phyloP scores from a whole-genome alignment of 2,797 vertebrate genomes.

The Crenichthys baileyi region DNA sequence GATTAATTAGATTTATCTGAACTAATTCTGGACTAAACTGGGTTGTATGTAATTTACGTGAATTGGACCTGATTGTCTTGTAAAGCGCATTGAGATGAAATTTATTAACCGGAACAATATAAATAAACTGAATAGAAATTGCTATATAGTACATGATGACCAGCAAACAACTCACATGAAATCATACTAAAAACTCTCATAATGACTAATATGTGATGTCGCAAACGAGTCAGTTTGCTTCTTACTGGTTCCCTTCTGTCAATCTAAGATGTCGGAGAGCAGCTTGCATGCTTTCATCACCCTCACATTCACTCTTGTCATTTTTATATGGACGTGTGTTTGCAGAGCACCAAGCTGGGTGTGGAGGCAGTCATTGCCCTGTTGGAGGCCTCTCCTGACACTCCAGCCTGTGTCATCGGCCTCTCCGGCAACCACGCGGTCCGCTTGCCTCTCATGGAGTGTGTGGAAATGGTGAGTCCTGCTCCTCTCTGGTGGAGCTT shows the following conservation, averaged over 20 bases:
- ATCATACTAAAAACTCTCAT: background rate
- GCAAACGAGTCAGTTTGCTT: background rate
- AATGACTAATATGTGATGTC: background rate
- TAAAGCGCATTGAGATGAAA: background rate
- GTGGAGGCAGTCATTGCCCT: conserved; percentile 94
- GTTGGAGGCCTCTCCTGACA: conserved; percentile 90
- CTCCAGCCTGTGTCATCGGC: conserved; percentile 91
- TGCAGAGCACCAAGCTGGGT: conserved; percentile 94
- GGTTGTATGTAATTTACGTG: background rate
- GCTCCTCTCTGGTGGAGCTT: conserved; percentile 3
- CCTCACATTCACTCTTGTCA: background rate
- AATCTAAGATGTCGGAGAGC: background rate
- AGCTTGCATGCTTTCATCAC: background rate
- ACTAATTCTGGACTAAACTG: background rate
- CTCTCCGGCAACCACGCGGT: conserved; percentile 92
- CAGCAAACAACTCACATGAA: background rate
- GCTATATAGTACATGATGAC: background rate
- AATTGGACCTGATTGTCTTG: background rate
- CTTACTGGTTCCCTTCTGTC: background rate
- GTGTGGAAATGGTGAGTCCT: conserved; percentile 92
- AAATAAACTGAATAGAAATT: background rate
- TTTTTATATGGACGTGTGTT: background rate
- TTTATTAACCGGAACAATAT: background rate
- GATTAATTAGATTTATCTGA: background rate
- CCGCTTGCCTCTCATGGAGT: conserved; percentile 94